Evolutionary conservation across 2,113 vertebrate species (phyloP).

Genomic region (Urocolius indicus): DNA sequence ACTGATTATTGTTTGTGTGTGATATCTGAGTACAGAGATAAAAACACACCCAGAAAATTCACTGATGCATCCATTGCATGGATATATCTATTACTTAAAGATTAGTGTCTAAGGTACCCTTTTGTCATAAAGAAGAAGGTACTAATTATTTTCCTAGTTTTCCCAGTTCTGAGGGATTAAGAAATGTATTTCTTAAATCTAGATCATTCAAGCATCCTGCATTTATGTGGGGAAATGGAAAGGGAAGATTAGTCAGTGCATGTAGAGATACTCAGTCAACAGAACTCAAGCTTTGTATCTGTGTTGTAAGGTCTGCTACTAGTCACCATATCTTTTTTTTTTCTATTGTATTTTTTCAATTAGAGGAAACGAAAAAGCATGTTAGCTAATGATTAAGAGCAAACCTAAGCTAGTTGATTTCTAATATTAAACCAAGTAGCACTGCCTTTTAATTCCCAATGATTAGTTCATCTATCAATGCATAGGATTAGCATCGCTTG

Average conservation of each 20-base stretch:
- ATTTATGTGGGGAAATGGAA: background rate
- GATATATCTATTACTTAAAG: background rate
- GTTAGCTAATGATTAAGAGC: background rate
- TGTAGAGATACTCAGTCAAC: background rate
- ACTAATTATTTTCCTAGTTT: background rate
- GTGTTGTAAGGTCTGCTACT: background rate
- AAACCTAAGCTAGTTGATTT: background rate
- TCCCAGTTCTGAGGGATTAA: background rate
- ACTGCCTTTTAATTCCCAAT: background rate
- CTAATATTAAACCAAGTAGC: background rate
- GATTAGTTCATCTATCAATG: background rate
- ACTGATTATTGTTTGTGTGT: background rate
- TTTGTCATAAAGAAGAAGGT: background rate
- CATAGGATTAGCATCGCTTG: background rate
- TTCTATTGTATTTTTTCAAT: background rate
- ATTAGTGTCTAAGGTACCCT: background rate
- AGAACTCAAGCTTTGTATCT: background rate
- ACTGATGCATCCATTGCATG: background rate
- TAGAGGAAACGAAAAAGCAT: background rate
- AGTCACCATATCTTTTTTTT: background rate
- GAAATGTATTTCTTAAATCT: background rate
- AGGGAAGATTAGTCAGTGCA: background rate
- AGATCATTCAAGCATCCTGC: background rate
- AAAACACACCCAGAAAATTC: background rate
- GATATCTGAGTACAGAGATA: background rate